These are phyloP conservation scores for Melanotaenia pygmaea DNA, from an alignment of 2,797 vertebrate genomes.

Conservation along the genomic window DNA sequence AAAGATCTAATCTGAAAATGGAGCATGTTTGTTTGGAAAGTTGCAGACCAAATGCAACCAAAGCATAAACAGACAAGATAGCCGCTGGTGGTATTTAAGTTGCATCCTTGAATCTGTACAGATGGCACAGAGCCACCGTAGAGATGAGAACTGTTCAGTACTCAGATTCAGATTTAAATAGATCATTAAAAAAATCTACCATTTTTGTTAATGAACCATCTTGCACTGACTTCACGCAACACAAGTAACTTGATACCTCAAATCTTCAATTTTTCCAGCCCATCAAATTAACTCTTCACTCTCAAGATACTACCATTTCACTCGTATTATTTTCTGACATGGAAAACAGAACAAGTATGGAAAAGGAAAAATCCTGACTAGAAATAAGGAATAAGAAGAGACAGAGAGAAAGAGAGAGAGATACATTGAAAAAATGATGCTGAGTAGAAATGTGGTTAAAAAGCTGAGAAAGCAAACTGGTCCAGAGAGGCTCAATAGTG, in stretches of 20 bases:
- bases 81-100: no score
- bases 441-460: constrained; percentile 36
- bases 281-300: constrained; percentile 39
- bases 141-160: neutral
- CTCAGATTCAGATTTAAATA: constrained; percentile 48
- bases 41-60: no score
- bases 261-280: constrained; percentile 27
- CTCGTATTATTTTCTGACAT: constrained; percentile 47
- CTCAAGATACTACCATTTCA: constrained; percentile 37
- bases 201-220: constrained; percentile 36
- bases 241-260: constrained; percentile 2
- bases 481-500: constrained; percentile 35
- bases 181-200: neutral
- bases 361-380: constrained; percentile 9
- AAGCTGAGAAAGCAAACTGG: constrained; percentile 56
- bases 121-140: neutral
- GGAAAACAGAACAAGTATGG: constrained; percentile 45
- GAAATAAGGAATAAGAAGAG: constrained; percentile 8
- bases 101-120: neutral
- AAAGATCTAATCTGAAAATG: constrained; percentile 7
- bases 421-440: constrained; percentile 38
- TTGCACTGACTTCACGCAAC: constrained; percentile 16
- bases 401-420: neutral
- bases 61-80: no score
- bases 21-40: no score